Evolutionary conservation across 30 jellyfish, hydroid and myxozoan species (phyloP).

Genomic region (Aurelia aurita): DNA sequence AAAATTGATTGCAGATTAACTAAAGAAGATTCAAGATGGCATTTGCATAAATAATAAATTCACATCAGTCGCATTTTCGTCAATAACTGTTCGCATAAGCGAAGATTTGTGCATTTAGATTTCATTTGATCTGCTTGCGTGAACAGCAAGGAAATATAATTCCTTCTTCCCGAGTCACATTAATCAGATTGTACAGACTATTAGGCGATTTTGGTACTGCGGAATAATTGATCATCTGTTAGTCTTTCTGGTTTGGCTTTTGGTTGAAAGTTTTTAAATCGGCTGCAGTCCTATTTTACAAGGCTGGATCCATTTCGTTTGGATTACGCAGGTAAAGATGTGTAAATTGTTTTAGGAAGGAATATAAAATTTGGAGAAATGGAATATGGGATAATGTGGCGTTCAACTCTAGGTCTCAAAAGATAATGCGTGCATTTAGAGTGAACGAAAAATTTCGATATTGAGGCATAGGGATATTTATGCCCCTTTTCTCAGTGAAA

Average conservation of each 20-base stretch:
- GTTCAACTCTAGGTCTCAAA: no score
- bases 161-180: constrained; percentile 39
- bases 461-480: no score
- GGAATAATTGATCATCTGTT: constrained; percentile 55
- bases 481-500: no score
- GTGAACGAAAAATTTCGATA: no score
- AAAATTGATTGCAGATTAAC: constrained; percentile 26
- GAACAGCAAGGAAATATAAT: constrained; percentile 54
- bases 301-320: no score
- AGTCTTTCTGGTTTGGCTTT: constrained; percentile 67
- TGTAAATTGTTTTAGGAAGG: no score
- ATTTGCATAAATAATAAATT: constrained; percentile 34
- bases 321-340: no score
- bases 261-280: constrained; percentile 33
- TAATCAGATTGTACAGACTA: constrained; percentile 43
- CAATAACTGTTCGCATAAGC: constrained; percentile 19
- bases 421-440: no score
- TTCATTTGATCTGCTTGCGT: constrained; percentile 51
- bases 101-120: constrained; percentile 46
- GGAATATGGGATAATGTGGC: no score
- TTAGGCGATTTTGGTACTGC: constrained; percentile 62
- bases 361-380: no score
- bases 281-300: constrained; percentile 17
- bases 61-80: constrained; percentile 37
- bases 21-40: constrained; percentile 41